Conservation (phyloP, 2,888 invertebrate species). For the Seira sanloemensis region DNA sequence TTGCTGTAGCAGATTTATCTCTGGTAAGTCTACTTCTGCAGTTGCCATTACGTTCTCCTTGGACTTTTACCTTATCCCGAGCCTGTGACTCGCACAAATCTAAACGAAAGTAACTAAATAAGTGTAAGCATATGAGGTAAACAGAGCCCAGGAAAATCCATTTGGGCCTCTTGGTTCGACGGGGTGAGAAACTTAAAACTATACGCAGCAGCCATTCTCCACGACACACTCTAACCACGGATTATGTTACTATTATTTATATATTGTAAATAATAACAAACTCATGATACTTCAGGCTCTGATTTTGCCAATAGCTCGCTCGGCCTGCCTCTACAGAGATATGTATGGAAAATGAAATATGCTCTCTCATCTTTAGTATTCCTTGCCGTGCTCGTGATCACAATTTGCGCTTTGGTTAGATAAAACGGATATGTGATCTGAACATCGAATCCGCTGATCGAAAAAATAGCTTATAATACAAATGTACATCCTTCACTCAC, state of each 20-base stretch:
- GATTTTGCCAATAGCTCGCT: not conserved
- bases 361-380: not conserved
- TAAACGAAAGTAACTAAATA: no score
- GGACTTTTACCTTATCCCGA: no score
- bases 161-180: no score
- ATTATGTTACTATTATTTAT: not conserved
- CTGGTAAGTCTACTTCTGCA: no score
- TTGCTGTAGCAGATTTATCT: no score
- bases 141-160: no score
- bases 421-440: slow-evolving; percentile 52
- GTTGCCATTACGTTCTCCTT: no score
- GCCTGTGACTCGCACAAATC: no score
- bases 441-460: slow-evolving; percentile 42
- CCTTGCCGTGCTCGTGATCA: not conserved
- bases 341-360: not conserved
- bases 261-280: not conserved
- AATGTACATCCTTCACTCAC: slow-evolving; percentile 1
- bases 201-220: no score
- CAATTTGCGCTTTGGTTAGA: slow-evolving; percentile 51
- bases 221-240: no score
- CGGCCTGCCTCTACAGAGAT: not conserved
- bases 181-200: no score
- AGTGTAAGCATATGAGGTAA: no score
- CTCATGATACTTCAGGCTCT: not conserved
- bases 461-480: slow-evolving; percentile 30